Evolutionary conservation across 2,797 vertebrate genomes (phyloP).

Genomic region (Argya squamiceps): DNA sequence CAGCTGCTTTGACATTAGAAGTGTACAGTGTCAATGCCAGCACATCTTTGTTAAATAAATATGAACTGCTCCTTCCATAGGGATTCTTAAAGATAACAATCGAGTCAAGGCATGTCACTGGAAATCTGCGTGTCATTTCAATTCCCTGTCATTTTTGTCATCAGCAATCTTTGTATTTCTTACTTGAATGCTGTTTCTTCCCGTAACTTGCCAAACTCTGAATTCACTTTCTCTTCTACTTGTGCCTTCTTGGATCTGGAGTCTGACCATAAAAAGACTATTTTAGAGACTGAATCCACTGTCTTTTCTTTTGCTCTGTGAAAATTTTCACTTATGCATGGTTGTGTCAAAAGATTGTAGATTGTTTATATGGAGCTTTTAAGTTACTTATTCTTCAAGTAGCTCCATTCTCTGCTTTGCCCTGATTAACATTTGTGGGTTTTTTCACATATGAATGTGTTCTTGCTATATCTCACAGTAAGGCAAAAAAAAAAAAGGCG

Average conservation of each 20-base stretch:
- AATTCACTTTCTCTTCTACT: not conserved
- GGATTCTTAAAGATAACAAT: not conserved
- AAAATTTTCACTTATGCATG: not conserved
- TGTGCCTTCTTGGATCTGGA: not conserved
- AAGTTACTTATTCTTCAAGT: not conserved
- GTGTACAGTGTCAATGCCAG: not conserved
- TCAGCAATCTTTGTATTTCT: not conserved
- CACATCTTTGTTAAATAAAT: not conserved
- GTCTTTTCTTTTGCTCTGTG: not conserved
- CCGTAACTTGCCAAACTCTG: not conserved
- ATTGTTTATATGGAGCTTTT: not conserved
- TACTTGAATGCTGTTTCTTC: not conserved
- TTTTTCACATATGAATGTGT: not conserved
- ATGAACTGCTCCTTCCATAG: not conserved
- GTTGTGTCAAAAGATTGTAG: not conserved
- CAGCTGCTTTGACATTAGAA: not conserved
- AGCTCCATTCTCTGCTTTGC: not conserved
- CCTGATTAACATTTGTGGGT: not conserved
- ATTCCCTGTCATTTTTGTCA: not conserved
- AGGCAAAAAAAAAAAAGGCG: not conserved
- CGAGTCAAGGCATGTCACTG: not conserved
- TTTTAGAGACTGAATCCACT: not conserved
- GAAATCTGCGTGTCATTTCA: not conserved
- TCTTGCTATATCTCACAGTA: not conserved
- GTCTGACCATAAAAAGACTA: not conserved